phyloP scores from a whole-genome alignment of 2,888 invertebrate genomes.

The Drosophila kuntzei region DNA sequence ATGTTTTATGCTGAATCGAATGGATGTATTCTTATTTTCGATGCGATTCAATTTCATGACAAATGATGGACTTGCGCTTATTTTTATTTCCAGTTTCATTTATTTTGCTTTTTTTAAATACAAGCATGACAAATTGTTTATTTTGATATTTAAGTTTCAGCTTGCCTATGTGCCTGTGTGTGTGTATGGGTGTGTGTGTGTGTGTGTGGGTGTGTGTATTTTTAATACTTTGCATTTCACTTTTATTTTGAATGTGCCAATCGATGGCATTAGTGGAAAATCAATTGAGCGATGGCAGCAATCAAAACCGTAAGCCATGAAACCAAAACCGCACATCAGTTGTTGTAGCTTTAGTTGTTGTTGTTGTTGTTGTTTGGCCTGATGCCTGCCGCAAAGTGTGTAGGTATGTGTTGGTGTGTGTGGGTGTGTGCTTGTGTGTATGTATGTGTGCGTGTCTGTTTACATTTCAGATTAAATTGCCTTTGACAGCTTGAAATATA shows the following conservation, averaged over 20 bases:
- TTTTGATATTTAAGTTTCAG: constrained; percentile 52
- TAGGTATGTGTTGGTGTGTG: constrained; percentile 14
- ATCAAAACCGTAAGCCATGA: constrained; percentile 79
- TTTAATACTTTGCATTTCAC: constrained; percentile 72
- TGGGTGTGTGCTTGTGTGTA: constrained; percentile 11
- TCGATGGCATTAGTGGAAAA: constrained; percentile 78
- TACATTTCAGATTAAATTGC: constrained; percentile 65
- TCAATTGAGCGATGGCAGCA: constrained; percentile 81
- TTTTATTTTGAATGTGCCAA: constrained; percentile 69
- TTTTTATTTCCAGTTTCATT: constrained; percentile 13
- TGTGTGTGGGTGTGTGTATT: constrained; percentile 18
- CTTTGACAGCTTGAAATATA: constrained; percentile 72
- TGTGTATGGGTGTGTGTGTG: constrained; percentile 14
- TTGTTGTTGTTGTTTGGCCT: constrained; percentile 10
- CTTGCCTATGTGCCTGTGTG: constrained; percentile 5
- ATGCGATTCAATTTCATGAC: constrained; percentile 62
- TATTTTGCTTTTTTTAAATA: constrained; percentile 26
- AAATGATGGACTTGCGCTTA: constrained; percentile 37
- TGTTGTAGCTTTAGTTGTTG: constrained; percentile 27
- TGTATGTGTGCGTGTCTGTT: constrained; percentile 44
- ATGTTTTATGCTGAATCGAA: constrained; percentile 44
- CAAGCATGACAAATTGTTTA: constrained; percentile 67
- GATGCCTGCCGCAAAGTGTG: constrained; percentile 16
- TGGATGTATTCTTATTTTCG: constrained; percentile 29
- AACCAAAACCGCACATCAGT: constrained; percentile 76